Percentiles rank a stretch among this genome's conserved stretches.
These are phyloP conservation scores for Dysmachus trigonus DNA, from an alignment of 2,888 invertebrate genomes.

Conservation along the genomic window DNA sequence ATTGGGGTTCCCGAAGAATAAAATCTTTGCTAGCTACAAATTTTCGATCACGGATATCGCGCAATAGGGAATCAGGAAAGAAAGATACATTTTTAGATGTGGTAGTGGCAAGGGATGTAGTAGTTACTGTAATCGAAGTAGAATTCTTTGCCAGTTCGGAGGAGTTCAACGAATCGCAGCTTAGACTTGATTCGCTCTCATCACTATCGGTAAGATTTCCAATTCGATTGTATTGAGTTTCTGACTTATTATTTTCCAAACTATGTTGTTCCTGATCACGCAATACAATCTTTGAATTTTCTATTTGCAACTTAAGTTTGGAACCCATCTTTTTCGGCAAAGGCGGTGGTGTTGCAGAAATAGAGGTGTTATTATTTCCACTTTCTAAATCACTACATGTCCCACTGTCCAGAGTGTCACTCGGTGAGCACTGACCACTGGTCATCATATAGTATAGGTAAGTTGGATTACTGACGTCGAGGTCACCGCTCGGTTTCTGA, in stretches of 20 bases:
- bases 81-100: conserved; percentile 63
- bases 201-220: conserved; percentile 71
- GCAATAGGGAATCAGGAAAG: conserved; percentile 73
- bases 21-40: conserved; percentile 60
- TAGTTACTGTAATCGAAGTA: conserved; percentile 54
- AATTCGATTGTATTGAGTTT: conserved; percentile 56
- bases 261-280: not conserved
- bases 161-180: conserved; percentile 83
- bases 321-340: conserved; percentile 73
- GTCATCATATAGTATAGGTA: conserved; percentile 69
- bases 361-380: conserved; percentile 50
- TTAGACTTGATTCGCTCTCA: conserved; percentile 75
- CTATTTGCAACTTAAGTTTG: conserved; percentile 55
- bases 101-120: not conserved
- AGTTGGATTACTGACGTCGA: conserved; percentile 57
- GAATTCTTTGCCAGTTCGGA: conserved; percentile 70
- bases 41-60: conserved; percentile 74
- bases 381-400: conserved; percentile 83
- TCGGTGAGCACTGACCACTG: conserved; percentile 84
- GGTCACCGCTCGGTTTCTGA: conserved; percentile 54
- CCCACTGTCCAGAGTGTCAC: conserved; percentile 82
- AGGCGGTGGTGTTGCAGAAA: conserved; percentile 67
- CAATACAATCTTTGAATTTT: conserved; percentile 32
- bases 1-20: conserved; percentile 39
- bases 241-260: not conserved